A percentile compares a stretch with the other conserved stretches of the same genome.
Evolutionary conservation across 2,113 vertebrate genomes (phyloP).

Genomic region (Tetrao urogallus): DNA sequence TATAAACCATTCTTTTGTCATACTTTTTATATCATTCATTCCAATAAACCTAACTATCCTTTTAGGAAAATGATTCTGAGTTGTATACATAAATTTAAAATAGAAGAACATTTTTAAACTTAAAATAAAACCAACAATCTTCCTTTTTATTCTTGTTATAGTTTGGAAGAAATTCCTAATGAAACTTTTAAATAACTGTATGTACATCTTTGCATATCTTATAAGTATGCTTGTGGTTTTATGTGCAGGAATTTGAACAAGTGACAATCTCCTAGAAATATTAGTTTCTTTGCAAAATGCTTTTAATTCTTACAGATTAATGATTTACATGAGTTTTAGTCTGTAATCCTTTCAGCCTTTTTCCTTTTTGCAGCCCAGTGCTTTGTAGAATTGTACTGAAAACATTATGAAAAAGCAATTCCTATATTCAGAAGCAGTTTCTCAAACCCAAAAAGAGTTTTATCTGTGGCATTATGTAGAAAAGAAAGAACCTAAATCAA

Average conservation of each 20-base stretch:
- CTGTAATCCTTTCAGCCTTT: neutral
- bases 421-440: neutral
- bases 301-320: neutral
- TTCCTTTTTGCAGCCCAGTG: neutral
- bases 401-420: rapidly evolving
- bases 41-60: neutral
- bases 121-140: neutral
- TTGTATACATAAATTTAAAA: neutral
- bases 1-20: neutral
- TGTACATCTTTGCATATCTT: neutral
- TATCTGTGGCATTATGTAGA: neutral
- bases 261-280: neutral
- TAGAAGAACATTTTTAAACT: neutral
- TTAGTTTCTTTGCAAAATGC: neutral
- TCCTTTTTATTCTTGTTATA: neutral
- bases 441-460: neutral
- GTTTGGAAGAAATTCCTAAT: neutral
- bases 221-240: neutral
- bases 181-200: neutral
- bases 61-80: neutral
- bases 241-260: neutral
- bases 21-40: neutral
- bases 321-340: neutral
- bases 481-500: neutral
- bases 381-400: neutral